Base-by-base conservation (phyloP, 2,888 invertebrate genomes). In the Tachina fera region DNA sequence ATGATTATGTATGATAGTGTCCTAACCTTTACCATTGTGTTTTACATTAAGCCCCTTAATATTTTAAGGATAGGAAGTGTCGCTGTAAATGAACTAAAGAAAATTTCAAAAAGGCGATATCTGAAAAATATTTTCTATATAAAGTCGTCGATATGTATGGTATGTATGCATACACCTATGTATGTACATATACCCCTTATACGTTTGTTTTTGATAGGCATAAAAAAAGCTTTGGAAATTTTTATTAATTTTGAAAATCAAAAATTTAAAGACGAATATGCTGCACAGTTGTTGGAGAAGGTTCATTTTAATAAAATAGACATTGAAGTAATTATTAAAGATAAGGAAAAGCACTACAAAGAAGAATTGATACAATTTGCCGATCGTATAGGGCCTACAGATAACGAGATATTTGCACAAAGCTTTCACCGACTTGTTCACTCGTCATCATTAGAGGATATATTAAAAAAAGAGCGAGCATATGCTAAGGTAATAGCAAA, bases 361-460 rank as follows among this genome's bases (percentile, higher is more conserved):
- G 95, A 97, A 90, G 97, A 98, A 93, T 96, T 97, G 11, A 94
- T 96, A 63, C 96, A 96, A 90, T 97, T 96, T 94, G 96, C 97
- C 0, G 97, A 97, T 90, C 96, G 96, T 80, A 94, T 96, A 84
- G 95, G 96, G 61, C 96, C 97, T 0, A 96, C 96, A 0, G 97
- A 97, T 92, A 97, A 97, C 91, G 97, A 97, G 92, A 93, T 93
- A 39, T 93, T 93, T 87, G 94, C 94, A 0, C 94, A 94, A 88
- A 94, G 94, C 45, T 94, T 94, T 83, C 93, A 93, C 86, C 90
- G 92, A 87, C 81, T 96, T 68, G 96, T 97, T 3, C 97, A 97
- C 92, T 97, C 97, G 0, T 96, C 97, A 0, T 97, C 97, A 0
- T 93, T 98, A 39, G 97, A 97, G 90, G 96, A 97, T 0, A 96